These are phyloP conservation scores for Eulimnadia texana DNA, from an alignment of 1,140 invertebrate genomes.

Conservation along the genomic window DNA sequence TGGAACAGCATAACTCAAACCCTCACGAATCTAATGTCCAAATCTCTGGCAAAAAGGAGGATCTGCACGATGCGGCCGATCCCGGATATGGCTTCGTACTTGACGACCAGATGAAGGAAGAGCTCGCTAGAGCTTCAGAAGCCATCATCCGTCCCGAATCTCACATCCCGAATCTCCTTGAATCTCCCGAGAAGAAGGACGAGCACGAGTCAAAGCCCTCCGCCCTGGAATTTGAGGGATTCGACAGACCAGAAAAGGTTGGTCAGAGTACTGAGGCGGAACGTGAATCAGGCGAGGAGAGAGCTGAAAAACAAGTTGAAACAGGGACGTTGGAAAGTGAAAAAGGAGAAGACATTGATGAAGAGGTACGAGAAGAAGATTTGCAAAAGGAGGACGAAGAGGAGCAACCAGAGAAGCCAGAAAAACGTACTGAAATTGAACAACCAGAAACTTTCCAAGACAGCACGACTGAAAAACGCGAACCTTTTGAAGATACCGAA, in stretches of 20 bases:
- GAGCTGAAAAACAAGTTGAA: neutral
- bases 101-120: conserved; percentile 7
- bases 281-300: neutral
- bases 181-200: neutral
- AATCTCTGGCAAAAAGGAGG: neutral
- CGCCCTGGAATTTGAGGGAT: neutral
- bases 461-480: too few relatives aligned
- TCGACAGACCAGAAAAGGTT: neutral
- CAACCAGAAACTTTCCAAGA: too few relatives aligned
- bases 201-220: neutral
- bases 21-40: neutral
- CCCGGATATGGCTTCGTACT: neutral
- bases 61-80: neutral
- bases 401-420: too few relatives aligned
- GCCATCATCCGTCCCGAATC: neutral
- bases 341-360: neutral
- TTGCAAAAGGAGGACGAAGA: too few relatives aligned
- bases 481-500: too few relatives aligned
- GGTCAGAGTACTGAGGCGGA: neutral
- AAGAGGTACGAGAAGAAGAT: neutral
- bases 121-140: neutral
- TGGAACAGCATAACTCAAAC: too few relatives aligned
- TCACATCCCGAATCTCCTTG: neutral
- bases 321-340: neutral
- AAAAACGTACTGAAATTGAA: too few relatives aligned